phyloP scores from a whole-genome alignment of 2,113 vertebrate species.

The Strix aluco region DNA sequence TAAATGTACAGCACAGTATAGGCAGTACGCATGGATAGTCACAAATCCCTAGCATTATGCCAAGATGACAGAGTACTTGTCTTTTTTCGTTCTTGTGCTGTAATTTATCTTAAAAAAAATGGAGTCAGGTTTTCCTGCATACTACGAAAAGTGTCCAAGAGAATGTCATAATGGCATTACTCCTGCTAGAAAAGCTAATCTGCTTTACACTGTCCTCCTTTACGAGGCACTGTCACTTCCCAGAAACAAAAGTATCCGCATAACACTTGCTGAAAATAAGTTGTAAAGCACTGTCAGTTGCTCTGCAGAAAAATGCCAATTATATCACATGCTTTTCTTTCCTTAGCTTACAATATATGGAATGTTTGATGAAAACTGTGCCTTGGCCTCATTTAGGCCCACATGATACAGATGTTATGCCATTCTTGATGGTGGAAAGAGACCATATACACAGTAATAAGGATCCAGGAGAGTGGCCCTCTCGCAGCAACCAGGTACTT shows the following conservation, averaged over 20 bases:
- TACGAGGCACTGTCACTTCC: conserved; percentile 55
- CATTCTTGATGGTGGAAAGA: neutral
- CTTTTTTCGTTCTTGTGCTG: conserved; percentile 61
- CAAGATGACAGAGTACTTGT: conserved; percentile 70
- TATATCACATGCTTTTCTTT: neutral
- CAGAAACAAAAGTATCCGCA: conserved; percentile 45
- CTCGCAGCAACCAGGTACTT: neutral
- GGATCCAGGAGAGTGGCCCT: neutral
- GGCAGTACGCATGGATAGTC: conserved; percentile 37
- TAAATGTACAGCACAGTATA: neutral
- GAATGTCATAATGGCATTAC: conserved; percentile 62
- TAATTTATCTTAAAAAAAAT: conserved; percentile 66
- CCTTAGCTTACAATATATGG: neutral
- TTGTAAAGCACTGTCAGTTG: conserved; percentile 55
- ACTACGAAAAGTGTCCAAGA: conserved; percentile 36
- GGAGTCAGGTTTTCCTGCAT: conserved; percentile 38
- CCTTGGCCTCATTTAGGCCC: conserved; percentile 1
- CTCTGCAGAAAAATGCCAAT: conserved; percentile 56
- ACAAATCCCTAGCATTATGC: conserved; percentile 64
- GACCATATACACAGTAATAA: neutral
- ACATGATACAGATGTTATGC: neutral
- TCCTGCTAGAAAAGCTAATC: conserved; percentile 64
- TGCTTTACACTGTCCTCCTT: conserved; percentile 60
- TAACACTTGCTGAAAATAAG: conserved; percentile 55
- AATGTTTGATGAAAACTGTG: conserved; percentile 27